These are phyloP conservation scores for Anaspis maculata DNA, from an alignment of 2,888 invertebrate species.

Conservation along the genomic window DNA sequence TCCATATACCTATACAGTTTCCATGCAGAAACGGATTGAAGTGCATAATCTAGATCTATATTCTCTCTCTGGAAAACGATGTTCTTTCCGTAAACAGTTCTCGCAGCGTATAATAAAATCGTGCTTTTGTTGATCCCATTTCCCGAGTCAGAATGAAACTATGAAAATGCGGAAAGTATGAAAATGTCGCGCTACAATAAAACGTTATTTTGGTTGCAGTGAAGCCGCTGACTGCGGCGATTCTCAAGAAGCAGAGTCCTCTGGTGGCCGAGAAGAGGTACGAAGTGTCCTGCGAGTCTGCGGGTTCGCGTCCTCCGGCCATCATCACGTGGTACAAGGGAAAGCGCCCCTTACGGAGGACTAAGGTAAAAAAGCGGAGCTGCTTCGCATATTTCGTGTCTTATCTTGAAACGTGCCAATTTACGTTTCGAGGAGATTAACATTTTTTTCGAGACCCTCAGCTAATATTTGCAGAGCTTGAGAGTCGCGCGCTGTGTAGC, in stretches of 20 bases:
- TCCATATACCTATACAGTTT: too few relatives aligned
- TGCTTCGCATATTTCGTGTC: constrained; percentile 10
- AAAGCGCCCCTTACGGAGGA: constrained; percentile 69
- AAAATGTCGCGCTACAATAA: too few relatives aligned
- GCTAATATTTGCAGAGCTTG: constrained; percentile 4
- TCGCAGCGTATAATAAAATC: too few relatives aligned
- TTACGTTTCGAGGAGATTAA: constrained; percentile 7
- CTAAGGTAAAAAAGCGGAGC: constrained; percentile 50
- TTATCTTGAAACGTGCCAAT: constrained; percentile 13
- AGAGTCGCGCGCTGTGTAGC: constrained; percentile 1
- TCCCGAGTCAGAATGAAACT: too few relatives aligned
- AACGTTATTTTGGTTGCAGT: constrained; percentile 47
- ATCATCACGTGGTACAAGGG: constrained; percentile 87
- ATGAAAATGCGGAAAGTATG: too few relatives aligned
- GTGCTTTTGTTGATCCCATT: too few relatives aligned
- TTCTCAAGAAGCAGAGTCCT: constrained; percentile 59
- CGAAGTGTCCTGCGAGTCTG: constrained; percentile 75
- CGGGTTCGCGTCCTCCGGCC: constrained; percentile 79
- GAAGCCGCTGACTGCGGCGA: constrained; percentile 72
- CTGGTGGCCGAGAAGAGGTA: constrained; percentile 77
- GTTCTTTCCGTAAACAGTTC: too few relatives aligned
- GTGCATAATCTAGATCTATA: too few relatives aligned
- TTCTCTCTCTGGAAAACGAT: too few relatives aligned
- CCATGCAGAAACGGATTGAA: too few relatives aligned
- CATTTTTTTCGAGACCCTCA: constrained; percentile 5